Conservation (phyloP, 2,888 invertebrate genomes). For the Drosophila niveifrons region DNA sequence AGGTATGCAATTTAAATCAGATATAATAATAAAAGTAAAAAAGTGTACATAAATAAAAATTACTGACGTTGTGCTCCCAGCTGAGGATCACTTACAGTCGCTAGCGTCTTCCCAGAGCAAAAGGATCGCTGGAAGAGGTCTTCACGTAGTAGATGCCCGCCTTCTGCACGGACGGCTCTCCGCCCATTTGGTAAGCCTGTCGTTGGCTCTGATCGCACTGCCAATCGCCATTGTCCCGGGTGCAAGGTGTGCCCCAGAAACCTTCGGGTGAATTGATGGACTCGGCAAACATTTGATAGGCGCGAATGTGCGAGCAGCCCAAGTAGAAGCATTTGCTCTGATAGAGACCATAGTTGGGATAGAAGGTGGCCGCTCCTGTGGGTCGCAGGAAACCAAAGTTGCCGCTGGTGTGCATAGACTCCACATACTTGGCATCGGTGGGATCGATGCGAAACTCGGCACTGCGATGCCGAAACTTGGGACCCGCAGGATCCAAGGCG, state of each 20-base stretch:
- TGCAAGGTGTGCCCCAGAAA: constrained; percentile 82
- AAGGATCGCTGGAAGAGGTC: constrained; percentile 72
- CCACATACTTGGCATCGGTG: constrained; percentile 83
- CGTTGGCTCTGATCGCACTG: constrained; percentile 70
- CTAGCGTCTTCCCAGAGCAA: constrained; percentile 69
- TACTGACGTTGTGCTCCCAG: not conserved
- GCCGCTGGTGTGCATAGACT: constrained; percentile 84
- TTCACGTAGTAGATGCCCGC: constrained; percentile 79
- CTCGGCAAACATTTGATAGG: constrained; percentile 83
- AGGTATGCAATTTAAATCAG: too few species aligned
- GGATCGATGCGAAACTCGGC: constrained; percentile 80
- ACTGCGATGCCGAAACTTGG: constrained; percentile 75
- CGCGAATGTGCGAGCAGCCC: constrained; percentile 82
- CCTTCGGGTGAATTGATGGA: constrained; percentile 77
- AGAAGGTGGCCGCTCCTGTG: constrained; percentile 84
- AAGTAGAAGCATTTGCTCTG: constrained; percentile 80
- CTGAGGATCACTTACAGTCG: not conserved
- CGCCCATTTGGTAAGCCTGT: constrained; percentile 74
- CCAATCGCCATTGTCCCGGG: constrained; percentile 62
- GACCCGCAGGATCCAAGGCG: constrained; percentile 85
- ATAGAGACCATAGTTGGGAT: constrained; percentile 83
- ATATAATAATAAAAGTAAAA: not conserved
- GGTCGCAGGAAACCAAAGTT: constrained; percentile 81
- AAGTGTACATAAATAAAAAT: not conserved
- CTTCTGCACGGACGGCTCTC: constrained; percentile 78